A percentile compares a stretch with the other conserved stretches of the same genome.
phyloP scores from a whole-genome alignment of 2,797 vertebrate genomes.

The Hoplostethus atlanticus region DNA sequence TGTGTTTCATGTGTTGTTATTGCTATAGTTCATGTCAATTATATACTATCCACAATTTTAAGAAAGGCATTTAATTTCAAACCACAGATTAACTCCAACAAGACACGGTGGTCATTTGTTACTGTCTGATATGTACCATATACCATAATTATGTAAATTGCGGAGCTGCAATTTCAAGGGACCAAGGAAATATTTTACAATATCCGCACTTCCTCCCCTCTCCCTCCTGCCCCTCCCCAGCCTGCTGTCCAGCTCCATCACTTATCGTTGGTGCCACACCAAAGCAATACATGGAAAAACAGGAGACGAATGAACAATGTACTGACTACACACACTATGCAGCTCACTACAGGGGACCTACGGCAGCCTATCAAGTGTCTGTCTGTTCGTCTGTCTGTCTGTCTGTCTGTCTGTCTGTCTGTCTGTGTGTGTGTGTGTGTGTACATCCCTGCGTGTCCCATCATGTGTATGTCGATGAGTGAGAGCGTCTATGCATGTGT shows the following conservation, averaged over 20 bases:
- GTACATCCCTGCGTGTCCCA: slow-evolving; percentile 15
- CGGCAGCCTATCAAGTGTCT: slow-evolving; percentile 36
- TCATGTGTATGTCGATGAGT: slow-evolving; percentile 11
- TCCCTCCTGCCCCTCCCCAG: slow-evolving; percentile 20
- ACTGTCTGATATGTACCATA: not conserved
- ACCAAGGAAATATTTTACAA: not conserved
- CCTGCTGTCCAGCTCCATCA: slow-evolving; percentile 45
- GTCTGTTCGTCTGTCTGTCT: slow-evolving; percentile 14
- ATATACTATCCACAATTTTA: not conserved
- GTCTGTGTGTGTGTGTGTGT: not conserved
- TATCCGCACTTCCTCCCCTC: slow-evolving; percentile 49
- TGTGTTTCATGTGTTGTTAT: slow-evolving; percentile 84
- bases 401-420: slow-evolving; percentile 12
- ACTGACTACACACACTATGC: slow-evolving; percentile 59
- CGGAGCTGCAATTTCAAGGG: slow-evolving; percentile 27
- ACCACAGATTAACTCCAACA: too few relatives aligned
- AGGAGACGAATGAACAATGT: slow-evolving; percentile 82
- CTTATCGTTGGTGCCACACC: slow-evolving; percentile 85
- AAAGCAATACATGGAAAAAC: slow-evolving; percentile 85
- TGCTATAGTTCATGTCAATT: slow-evolving; percentile 25
- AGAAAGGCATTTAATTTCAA: too few relatives aligned
- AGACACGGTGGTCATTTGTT: too few relatives aligned
- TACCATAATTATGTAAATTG: not conserved
- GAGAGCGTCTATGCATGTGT: slow-evolving; percentile 24
- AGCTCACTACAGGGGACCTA: slow-evolving; percentile 43